Percentiles rank a stretch among this genome's conserved stretches.
phyloP scores from a whole-genome alignment of 2,888 invertebrate species.

The Protonemura montana region DNA sequence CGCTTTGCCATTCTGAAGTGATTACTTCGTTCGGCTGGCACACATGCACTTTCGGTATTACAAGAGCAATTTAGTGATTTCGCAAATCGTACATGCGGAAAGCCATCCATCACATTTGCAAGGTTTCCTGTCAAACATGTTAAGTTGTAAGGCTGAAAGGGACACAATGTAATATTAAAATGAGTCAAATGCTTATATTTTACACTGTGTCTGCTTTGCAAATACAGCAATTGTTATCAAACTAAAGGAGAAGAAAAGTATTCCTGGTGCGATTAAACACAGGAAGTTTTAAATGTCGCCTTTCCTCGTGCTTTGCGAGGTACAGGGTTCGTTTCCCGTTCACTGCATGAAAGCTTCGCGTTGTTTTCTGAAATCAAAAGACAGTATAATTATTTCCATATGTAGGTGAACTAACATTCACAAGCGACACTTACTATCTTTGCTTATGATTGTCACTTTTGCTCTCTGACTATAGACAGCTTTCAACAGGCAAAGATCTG shows the following conservation, averaged over 20 bases:
- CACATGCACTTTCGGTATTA: background rate
- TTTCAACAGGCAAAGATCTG: background rate
- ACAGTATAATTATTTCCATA: background rate
- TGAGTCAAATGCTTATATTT: background rate
- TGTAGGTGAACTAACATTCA: background rate
- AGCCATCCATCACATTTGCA: background rate
- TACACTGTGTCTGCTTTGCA: too few relatives aligned
- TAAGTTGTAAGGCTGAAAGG: too few relatives aligned
- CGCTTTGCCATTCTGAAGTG: background rate
- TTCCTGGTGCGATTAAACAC: too few relatives aligned
- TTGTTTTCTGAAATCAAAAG: background rate
- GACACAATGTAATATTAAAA: background rate
- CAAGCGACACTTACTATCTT: background rate
- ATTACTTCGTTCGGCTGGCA: background rate
- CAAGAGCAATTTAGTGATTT: background rate
- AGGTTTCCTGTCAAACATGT: background rate
- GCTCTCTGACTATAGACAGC: too few relatives aligned
- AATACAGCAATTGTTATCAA: too few relatives aligned
- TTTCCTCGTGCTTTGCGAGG: too few relatives aligned
- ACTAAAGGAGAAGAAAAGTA: background rate
- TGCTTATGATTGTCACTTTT: too few relatives aligned
- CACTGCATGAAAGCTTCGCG: too few relatives aligned
- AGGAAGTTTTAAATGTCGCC: too few relatives aligned
- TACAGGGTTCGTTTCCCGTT: too few relatives aligned
- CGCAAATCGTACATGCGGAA: background rate